A percentile compares a stretch with the other conserved stretches of the same genome.
Conservation (phyloP, 2,888 invertebrate species). For the Acanthosepion esculentum region DNA sequence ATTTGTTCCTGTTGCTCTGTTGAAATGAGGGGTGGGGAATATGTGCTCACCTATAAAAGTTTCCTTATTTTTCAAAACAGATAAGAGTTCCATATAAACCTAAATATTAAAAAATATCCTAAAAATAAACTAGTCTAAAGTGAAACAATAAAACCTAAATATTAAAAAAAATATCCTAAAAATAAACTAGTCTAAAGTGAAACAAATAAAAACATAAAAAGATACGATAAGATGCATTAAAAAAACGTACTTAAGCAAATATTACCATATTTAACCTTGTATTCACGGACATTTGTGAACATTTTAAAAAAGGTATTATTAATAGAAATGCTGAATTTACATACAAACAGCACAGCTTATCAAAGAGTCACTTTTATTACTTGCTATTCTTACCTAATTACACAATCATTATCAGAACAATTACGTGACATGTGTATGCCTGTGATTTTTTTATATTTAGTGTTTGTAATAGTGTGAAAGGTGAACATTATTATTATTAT, state of each 20-base stretch:
- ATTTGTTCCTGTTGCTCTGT: too few relatives aligned
- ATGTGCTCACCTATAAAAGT: too few relatives aligned
- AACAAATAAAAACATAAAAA: too few relatives aligned
- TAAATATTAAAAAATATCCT: too few relatives aligned
- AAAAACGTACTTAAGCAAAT: neutral
- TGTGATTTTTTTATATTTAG: neutral
- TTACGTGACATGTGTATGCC: neutral
- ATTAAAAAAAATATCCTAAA: too few relatives aligned
- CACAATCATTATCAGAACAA: neutral
- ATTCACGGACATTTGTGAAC: neutral
- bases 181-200: too few relatives aligned
- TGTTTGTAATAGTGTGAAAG: neutral
- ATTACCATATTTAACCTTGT: neutral
- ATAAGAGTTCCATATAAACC: too few relatives aligned
- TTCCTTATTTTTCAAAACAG: too few relatives aligned
- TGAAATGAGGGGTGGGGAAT: too few relatives aligned
- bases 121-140: too few relatives aligned
- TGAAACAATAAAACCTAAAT: too few relatives aligned
- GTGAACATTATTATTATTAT: neutral
- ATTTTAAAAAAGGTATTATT: neutral
- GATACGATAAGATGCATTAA: neutral
- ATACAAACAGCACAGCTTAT: neutral
- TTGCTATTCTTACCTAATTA: neutral
- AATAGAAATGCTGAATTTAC: neutral
- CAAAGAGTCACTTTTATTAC: neutral